Evolutionary conservation across 2,888 invertebrate species (phyloP).

Genomic region (Clostera curtula): DNA sequence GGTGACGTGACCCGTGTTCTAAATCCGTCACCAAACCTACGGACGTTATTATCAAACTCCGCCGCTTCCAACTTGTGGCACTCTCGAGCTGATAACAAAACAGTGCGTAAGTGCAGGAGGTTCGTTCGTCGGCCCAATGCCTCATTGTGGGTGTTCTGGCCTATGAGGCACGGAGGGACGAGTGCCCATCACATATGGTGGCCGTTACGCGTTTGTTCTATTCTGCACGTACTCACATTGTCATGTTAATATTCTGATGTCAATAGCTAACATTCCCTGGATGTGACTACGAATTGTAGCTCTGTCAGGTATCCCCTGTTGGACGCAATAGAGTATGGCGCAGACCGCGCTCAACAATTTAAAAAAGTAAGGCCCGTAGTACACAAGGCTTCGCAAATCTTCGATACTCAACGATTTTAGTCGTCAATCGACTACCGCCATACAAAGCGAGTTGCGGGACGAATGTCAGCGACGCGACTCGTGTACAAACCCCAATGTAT

Average conservation of each 20-base stretch:
- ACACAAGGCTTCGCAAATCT: no score
- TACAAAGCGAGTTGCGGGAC: no score
- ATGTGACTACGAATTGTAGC: slow-evolving; percentile 8
- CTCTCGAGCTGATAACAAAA: slow-evolving; percentile 33
- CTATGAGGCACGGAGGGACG: slow-evolving; percentile 20
- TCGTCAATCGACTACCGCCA: no score
- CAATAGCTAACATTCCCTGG: slow-evolving; percentile 5
- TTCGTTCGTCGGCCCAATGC: slow-evolving; percentile 33
- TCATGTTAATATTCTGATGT: slow-evolving; percentile 20
- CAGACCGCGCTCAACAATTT: no score
- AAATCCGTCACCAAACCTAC: no score
- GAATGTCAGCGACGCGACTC: no score
- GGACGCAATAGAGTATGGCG: no score
- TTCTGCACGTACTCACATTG: slow-evolving; percentile 19
- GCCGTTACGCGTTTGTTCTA: slow-evolving; percentile 22
- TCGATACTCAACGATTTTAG: no score
- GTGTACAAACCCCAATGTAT: no score
- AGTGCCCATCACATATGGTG: slow-evolving; percentile 11
- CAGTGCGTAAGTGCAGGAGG: slow-evolving; percentile 65
- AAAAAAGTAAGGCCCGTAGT: no score
- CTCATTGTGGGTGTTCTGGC: slow-evolving; percentile 52
- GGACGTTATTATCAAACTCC: slow-evolving; percentile 10
- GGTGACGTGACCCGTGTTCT: no score
- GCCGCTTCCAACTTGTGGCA: slow-evolving; percentile 12
- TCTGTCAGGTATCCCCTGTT: slow-evolving; percentile 9